phyloP scores from a whole-genome alignment of 1,140 invertebrate species.

The Drosophila pruinosa region DNA sequence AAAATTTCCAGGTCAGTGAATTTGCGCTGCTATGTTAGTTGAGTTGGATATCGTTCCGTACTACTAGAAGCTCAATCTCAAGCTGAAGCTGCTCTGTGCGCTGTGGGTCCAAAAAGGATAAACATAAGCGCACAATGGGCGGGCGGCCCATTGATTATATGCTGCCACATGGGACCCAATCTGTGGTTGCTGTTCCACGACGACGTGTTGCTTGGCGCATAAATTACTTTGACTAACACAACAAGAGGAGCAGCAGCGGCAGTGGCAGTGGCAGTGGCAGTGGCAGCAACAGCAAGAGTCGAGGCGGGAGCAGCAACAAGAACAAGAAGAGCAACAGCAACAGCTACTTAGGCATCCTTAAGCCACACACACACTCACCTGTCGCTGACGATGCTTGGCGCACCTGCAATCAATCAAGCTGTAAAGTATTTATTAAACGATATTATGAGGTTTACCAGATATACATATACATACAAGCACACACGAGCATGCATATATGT shows the following conservation, averaged over 20 bases:
- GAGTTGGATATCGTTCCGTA: constrained; percentile 2
- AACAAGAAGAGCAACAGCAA: not conserved
- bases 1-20: constrained; percentile 72
- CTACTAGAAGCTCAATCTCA: not conserved
- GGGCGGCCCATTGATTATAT: constrained; percentile 72
- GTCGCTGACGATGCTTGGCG: constrained; percentile 38
- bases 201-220: constrained; percentile 50
- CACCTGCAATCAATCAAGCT: constrained; percentile 73
- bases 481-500: not conserved
- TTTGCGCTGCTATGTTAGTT: constrained; percentile 35
- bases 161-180: constrained; percentile 75
- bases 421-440: constrained; percentile 80
- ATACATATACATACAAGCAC: constrained; percentile 30
- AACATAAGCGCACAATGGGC: constrained; percentile 49
- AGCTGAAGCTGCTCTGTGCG: not conserved
- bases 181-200: constrained; percentile 37
- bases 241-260: not conserved
- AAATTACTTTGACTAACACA: constrained; percentile 59
- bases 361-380: constrained; percentile 53
- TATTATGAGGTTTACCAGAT: constrained; percentile 71
- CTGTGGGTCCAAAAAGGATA: constrained; percentile 20
- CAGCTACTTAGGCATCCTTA: constrained; percentile 52
- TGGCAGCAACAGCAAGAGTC: not conserved
- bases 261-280: not conserved
- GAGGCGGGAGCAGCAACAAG: not conserved